Evolutionary conservation across 2,888 invertebrate genomes (phyloP), one percentile per base, ranked within the genome.

Genomic region (Axea sp.): DNA sequence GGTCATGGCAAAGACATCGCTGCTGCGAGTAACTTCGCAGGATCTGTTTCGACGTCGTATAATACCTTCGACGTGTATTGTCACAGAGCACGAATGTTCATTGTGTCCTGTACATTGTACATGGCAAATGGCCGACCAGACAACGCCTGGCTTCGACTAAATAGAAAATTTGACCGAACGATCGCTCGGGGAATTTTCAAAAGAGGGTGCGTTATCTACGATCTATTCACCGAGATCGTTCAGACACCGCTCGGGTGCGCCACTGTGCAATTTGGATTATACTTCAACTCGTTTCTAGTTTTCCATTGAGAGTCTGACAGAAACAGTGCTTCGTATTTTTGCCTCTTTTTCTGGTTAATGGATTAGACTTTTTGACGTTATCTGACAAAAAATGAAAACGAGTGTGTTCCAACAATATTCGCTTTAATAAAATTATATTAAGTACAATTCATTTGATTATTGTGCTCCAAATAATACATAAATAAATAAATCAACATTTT

Each of bases 81-180:
- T 57, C 49, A 22, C 37, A 31, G 22, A 26, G 26, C 33, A 35
- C 53, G 43, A 39, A 19, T 6, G 22, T n/a, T 55, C 57, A 24
- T 43, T 57, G 59, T 53, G 43, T 4, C 8, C 19, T 8, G 35
- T 9, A 28, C 51, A 47, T 37, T 19, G 55, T 57, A 47, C 45
- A 67, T 67, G 39, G 31, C 57, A 43, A 57, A 67, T 41, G 45
- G 31, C 12, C 45, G 45, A 33, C 35, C 45, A 35, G 59, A 59
- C 62, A 62, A 65, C 57, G 59, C 39, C 47, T 15, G 57, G 22
- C 14, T 17, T 57, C 22, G 41, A 14, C 35, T 51, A 68, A 68
- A 68, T 68, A 59, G 68, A 68, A 68, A 59, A 68, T 68, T 68
- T 68, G 59, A 45, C 68, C 68, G 45, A 68, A 60, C 68, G 59